phyloP scores from a whole-genome alignment of 1,140 invertebrate genomes.

The Phthorimaea operculella region DNA sequence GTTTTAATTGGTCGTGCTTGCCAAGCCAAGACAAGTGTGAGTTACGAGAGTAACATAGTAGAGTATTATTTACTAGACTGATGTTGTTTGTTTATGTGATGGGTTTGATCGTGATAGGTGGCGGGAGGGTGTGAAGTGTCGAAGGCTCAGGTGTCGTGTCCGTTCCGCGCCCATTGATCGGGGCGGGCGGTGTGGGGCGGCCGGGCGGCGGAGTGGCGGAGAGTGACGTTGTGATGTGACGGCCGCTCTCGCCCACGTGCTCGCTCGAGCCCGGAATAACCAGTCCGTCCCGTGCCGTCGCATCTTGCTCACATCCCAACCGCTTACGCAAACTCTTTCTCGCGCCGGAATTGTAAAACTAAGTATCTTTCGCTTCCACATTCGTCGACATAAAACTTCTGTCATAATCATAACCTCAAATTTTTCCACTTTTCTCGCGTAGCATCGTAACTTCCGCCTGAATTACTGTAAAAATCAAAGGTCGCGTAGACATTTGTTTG shows the following conservation, averaged over 20 bases:
- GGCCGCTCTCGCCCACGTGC: constrained; percentile 44
- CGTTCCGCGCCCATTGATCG: constrained; percentile 44
- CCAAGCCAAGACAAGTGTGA: background rate
- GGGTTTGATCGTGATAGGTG: background rate
- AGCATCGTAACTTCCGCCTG: background rate
- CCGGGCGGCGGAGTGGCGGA: constrained; percentile 18
- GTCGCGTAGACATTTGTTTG: background rate
- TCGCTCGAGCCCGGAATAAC: constrained; percentile 55
- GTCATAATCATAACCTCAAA: too few species aligned
- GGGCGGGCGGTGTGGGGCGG: constrained; percentile 25
- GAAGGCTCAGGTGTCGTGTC: constrained; percentile 45
- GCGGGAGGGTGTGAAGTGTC: background rate
- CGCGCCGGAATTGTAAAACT: background rate
- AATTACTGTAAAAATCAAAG: background rate
- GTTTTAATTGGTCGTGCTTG: too few species aligned
- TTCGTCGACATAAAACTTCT: too few species aligned
- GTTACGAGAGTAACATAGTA: background rate
- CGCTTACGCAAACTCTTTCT: constrained; percentile 7
- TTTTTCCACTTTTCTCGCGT: too few species aligned
- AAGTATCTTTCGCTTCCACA: too few species aligned
- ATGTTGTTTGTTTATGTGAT: background rate
- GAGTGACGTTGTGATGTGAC: background rate
- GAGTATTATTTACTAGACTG: background rate
- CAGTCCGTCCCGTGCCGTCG: constrained; percentile 47
- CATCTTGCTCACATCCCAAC: constrained; percentile 18